These are phyloP conservation scores for Heteropelma amictum DNA, from an alignment of 2,888 invertebrate genomes.

Conservation along the genomic window DNA sequence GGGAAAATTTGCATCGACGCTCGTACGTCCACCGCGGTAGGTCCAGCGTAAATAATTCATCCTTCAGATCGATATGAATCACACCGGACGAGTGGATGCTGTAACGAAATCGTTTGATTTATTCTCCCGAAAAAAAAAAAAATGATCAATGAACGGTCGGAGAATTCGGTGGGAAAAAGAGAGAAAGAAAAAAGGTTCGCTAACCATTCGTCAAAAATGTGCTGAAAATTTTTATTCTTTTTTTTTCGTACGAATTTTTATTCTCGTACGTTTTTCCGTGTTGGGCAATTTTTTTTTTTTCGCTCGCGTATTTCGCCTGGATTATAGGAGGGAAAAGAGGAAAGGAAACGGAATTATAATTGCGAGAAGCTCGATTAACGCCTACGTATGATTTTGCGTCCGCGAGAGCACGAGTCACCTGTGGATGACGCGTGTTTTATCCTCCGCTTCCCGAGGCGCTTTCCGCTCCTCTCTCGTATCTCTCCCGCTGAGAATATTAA, in stretches of 20 bases:
- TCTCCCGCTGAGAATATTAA: conserved; percentile 73
- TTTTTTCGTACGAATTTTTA: too few species aligned
- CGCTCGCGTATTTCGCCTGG: background rate
- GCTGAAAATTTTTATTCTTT: background rate
- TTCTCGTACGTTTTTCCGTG: background rate
- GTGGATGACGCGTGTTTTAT: conserved; percentile 63
- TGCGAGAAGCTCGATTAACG: conserved; percentile 38
- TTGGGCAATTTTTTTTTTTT: background rate
- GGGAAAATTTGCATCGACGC: conserved; percentile 33
- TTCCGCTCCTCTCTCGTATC: conserved; percentile 57
- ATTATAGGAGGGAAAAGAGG: background rate
- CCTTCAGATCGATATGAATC: background rate
- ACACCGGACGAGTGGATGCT: background rate
- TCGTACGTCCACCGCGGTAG: background rate
- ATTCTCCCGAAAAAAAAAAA: background rate
- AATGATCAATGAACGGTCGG: too few species aligned
- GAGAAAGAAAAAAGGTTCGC: too few species aligned
- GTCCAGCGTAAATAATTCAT: background rate
- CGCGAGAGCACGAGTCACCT: conserved; percentile 61
- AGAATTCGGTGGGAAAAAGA: background rate
- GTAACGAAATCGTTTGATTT: background rate
- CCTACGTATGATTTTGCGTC: background rate
- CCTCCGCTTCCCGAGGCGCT: too few species aligned
- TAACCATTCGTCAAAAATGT: too few species aligned
- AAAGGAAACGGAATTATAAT: conserved; percentile 18